Percentiles rank a stretch among this genome's conserved stretches.
These are phyloP conservation scores for Theocolax elegans DNA, from an alignment of 1,140 invertebrate genomes.

Conservation along the genomic window DNA sequence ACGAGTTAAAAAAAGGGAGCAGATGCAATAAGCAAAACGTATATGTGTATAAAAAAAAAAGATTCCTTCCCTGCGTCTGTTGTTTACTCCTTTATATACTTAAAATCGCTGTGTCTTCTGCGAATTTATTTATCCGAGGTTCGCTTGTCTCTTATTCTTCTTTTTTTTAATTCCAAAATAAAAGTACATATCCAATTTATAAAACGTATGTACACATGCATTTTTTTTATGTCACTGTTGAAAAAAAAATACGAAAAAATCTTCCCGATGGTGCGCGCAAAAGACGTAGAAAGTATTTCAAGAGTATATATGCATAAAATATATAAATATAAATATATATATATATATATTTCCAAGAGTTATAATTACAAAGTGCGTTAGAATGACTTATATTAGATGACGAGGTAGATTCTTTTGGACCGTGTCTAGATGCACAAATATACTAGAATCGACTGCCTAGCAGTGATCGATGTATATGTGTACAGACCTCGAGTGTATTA, in stretches of 20 bases:
- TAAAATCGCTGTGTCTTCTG: slow-evolving; percentile 37
- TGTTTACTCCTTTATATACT: slow-evolving; percentile 36
- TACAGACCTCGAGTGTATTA: slow-evolving; percentile 53
- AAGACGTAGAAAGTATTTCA: slow-evolving; percentile 35
- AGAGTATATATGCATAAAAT: slow-evolving; percentile 17
- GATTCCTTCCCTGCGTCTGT: slow-evolving; percentile 7
- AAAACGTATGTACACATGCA: slow-evolving; percentile 24
- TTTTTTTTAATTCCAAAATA: slow-evolving; percentile 34
- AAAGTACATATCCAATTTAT: not conserved
- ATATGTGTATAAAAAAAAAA: not conserved
- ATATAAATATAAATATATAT: slow-evolving; percentile 2
- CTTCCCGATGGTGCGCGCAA: slow-evolving; percentile 28
- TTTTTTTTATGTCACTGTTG: not conserved
- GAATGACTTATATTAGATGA: slow-evolving; percentile 10
- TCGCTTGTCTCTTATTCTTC: slow-evolving; percentile 16
- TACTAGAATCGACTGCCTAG: slow-evolving; percentile 43
- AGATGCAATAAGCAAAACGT: slow-evolving; percentile 36
- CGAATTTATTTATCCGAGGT: slow-evolving; percentile 23
- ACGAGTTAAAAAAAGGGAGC: slow-evolving; percentile 33
- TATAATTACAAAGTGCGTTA: slow-evolving; percentile 28
- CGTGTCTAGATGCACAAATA: slow-evolving; percentile 42
- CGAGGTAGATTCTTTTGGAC: too few species aligned
- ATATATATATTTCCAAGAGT: slow-evolving; percentile 34
- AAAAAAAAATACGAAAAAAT: not conserved
- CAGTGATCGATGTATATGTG: slow-evolving; percentile 43